Conservation (phyloP, 2,888 invertebrate genomes). For the Latrodectus hesperus region DNA sequence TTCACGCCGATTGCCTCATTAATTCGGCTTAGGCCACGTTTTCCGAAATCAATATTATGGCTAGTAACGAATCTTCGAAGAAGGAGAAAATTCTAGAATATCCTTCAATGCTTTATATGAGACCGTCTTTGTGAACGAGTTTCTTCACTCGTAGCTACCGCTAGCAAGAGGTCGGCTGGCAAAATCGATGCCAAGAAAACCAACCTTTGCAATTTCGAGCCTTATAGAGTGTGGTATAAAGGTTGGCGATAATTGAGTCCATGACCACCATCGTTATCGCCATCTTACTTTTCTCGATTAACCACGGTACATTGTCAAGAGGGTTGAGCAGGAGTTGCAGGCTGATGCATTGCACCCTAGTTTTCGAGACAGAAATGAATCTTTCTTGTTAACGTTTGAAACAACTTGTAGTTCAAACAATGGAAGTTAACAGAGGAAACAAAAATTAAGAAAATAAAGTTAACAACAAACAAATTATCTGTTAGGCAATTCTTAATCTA, state of each 20-base stretch:
- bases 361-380: too few species aligned
- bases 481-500: too few species aligned
- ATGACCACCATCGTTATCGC: background rate
- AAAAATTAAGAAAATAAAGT: too few species aligned
- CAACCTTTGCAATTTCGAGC: conserved; percentile 14
- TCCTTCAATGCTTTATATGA: conserved; percentile 48
- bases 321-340: too few species aligned
- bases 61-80: conserved; percentile 1
- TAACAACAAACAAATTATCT: too few species aligned
- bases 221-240: conserved; percentile 11
- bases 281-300: background rate
- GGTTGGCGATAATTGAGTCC: conserved; percentile 11
- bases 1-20: conserved; percentile 48
- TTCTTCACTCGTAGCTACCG: conserved; percentile 6
- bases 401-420: too few species aligned
- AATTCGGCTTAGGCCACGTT: conserved; percentile 42
- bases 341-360: too few species aligned
- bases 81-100: conserved; percentile 34
- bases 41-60: conserved; percentile 35
- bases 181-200: conserved; percentile 39
- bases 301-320: background rate
- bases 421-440: too few species aligned
- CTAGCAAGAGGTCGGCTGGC: conserved; percentile 4
- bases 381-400: too few species aligned
- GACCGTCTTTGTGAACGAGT: conserved; percentile 29